Evolutionary conservation across 2,113 vertebrate genomes (phyloP), one percentile per base, ranked within the genome.

Genomic region (Ifrita kowaldi): DNA sequence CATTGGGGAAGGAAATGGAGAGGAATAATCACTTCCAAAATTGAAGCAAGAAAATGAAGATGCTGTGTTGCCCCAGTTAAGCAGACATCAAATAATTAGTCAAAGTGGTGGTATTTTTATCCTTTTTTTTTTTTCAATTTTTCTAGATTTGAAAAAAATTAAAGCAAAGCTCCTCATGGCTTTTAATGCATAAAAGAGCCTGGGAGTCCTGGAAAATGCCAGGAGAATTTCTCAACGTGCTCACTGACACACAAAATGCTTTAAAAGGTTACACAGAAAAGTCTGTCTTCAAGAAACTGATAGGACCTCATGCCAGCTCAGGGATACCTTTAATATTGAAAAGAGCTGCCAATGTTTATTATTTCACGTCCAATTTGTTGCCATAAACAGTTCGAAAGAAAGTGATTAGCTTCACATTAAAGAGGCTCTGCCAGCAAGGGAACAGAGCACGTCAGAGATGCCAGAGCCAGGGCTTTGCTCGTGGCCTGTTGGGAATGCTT

Each of bases 301-400:
- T 57, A 62, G 81, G n/a, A 83, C 41, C 63, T 17, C 11, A 3
- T 77, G 60, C 79, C 88, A 91, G 68, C 84, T 56, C 73, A 65
- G 65, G 55, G 35, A 92, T 13, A 89, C 46, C 39, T 94, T 90
- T 56, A 53, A 64, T 87, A 87, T 6, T 77, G 69, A 80, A 84
- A 94, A 76, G 59, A 86, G 63, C 84, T 41, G 73, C 55, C 84
- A 74, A 62, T 83, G 46, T 88, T 97, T 95, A 76, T 85, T 96
- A 94, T 85, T 97, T 67, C 74, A 80, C 39, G 74, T 65, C 37
- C 76, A 93, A 57, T 80, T 83, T 94, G 84, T 95, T 94, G 76
- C 47, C 87, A 93, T 80, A 94, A 96, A 90, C 92, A 93, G 81
- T 75, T 94, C 75, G 83, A 88, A 95, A 86, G 77, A 83, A 81